Evolutionary conservation across 2,888 invertebrate species (phyloP).

Genomic region (Desoria tigrina): DNA sequence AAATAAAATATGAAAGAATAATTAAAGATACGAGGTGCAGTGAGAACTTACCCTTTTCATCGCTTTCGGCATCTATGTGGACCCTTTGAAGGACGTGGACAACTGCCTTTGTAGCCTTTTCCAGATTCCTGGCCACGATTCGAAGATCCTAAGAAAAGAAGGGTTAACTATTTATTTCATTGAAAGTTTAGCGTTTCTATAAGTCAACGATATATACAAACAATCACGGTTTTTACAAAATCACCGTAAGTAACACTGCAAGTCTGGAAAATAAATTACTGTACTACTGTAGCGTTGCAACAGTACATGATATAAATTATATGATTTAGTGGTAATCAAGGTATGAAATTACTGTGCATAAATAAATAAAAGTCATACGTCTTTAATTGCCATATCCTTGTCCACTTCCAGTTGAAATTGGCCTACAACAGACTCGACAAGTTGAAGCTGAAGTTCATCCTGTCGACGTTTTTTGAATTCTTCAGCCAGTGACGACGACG

Average conservation of each 20-base stretch:
- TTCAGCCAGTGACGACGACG: neutral
- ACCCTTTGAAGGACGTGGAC: slow-evolving; percentile 11
- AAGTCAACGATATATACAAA: too few relatives aligned
- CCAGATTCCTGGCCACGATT: neutral
- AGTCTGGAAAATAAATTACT: too few relatives aligned
- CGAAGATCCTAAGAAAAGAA: slow-evolving; percentile 2
- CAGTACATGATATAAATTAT: too few relatives aligned
- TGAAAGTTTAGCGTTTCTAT: too few relatives aligned
- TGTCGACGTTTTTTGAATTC: slow-evolving; percentile 7
- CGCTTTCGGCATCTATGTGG: slow-evolving; percentile 14
- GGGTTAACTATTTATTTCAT: neutral
- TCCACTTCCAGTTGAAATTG: slow-evolving; percentile 5
- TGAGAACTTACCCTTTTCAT: slow-evolving; percentile 17
- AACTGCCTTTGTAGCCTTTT: slow-evolving; percentile 11
- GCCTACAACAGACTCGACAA: slow-evolving; percentile 1
- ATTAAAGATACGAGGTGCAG: neutral
- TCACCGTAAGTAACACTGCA: too few relatives aligned
- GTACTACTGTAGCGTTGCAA: too few relatives aligned
- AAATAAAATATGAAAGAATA: too few relatives aligned
- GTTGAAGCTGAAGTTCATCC: slow-evolving; percentile 2
- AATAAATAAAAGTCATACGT: neutral
- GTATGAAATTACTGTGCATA: neutral
- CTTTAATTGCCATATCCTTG: slow-evolving; percentile 1
- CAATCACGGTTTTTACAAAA: too few relatives aligned
- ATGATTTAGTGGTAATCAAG: too few relatives aligned